These are phyloP conservation scores for Daktulosphaira vitifoliae DNA, from an alignment of 1,140 invertebrate genomes.

Conservation along the genomic window DNA sequence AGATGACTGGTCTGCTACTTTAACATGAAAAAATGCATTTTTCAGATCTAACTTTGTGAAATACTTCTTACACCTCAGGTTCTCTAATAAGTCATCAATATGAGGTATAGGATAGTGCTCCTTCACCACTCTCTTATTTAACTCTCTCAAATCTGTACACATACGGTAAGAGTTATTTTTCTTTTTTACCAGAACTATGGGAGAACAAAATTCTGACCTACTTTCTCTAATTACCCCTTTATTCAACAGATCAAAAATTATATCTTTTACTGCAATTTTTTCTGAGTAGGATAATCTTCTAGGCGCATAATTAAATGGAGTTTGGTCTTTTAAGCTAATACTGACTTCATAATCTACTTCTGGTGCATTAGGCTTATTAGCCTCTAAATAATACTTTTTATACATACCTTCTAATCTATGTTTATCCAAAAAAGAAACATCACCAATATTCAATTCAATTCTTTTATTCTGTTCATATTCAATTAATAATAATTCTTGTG, in stretches of 20 bases:
- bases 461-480: background rate
- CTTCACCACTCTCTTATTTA: background rate
- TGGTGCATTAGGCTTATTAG: background rate
- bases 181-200: background rate
- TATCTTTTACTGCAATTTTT: background rate
- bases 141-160: slow-evolving; percentile 2
- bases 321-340: background rate
- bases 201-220: slow-evolving; percentile 5
- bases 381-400: background rate
- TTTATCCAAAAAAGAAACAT: background rate
- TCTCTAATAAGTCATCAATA: slow-evolving; percentile 1
- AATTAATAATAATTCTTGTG: no score
- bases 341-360: background rate
- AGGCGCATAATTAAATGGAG: background rate
- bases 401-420: background rate
- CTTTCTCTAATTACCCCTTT: background rate
- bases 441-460: background rate
- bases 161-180: background rate
- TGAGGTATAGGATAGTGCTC: background rate
- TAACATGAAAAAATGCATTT: slow-evolving; percentile 8
- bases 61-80: background rate
- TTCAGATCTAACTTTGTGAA: slow-evolving; percentile 14
- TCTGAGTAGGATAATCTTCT: background rate
- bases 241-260: slow-evolving; percentile 5
- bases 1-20: background rate